Evolutionary conservation across 2,113 vertebrate species (phyloP).

Genomic region (Micronycteris hirsuta): DNA sequence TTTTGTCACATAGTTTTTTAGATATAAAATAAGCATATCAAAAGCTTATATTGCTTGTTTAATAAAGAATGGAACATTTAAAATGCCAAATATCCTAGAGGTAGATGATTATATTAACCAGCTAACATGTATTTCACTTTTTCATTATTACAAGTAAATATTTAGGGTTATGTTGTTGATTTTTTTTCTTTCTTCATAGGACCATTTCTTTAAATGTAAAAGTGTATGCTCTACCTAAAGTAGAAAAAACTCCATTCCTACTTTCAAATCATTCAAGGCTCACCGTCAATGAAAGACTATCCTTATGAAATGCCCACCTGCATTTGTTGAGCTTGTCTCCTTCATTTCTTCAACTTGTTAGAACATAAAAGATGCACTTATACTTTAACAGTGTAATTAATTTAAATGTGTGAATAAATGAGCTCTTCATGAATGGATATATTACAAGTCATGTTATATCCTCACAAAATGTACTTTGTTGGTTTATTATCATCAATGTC

Average conservation of each 20-base stretch:
- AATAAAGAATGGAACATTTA: background rate
- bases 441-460: conserved; percentile 60
- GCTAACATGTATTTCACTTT: background rate
- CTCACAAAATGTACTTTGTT: conserved; percentile 42
- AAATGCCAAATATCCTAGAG: background rate
- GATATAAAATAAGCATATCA: background rate
- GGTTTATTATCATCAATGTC: background rate
- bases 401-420: conserved; percentile 74
- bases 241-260: conserved; percentile 44
- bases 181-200: background rate
- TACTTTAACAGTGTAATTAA: conserved; percentile 70
- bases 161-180: background rate
- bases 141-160: conserved; percentile 15
- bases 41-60: background rate
- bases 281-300: conserved; percentile 58
- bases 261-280: conserved; percentile 66
- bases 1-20: background rate
- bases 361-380: conserved; percentile 70
- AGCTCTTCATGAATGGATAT: conserved; percentile 48
- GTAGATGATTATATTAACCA: background rate
- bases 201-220: background rate
- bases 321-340: conserved; percentile 59
- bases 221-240: conserved; percentile 26
- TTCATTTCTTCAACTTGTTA: conserved; percentile 60
- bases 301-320: conserved; percentile 69